These are phyloP conservation scores for Macaria notata DNA, from an alignment of 2,888 invertebrate species.

Conservation along the genomic window DNA sequence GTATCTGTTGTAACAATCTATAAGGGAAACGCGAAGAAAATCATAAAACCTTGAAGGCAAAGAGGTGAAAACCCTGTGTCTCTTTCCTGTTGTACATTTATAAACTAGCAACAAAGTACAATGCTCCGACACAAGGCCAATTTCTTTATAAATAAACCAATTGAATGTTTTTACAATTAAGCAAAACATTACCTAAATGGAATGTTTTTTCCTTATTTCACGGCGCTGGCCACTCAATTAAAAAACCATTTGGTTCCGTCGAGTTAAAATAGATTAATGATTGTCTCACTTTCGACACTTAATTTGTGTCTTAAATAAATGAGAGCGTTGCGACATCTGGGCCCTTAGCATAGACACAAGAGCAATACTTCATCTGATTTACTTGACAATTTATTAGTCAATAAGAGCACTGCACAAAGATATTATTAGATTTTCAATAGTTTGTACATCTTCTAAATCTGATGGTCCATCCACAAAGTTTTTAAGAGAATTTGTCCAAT, in stretches of 20 bases:
- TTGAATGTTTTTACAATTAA: conserved; percentile 11
- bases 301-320: conserved; percentile 27
- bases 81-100: background rate
- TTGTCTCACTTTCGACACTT: conserved; percentile 31
- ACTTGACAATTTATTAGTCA: too few relatives aligned
- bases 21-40: background rate
- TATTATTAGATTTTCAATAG: too few relatives aligned
- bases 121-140: conserved; percentile 15
- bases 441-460: too few relatives aligned
- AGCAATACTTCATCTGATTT: too few relatives aligned
- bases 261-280: conserved; percentile 56
- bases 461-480: too few relatives aligned
- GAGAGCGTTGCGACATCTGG: conserved; percentile 27
- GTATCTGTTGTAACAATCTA: too few relatives aligned
- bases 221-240: conserved; percentile 54
- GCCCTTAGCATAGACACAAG: too few relatives aligned
- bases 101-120: conserved; percentile 7
- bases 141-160: conserved; percentile 22
- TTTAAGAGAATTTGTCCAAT: too few relatives aligned
- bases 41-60: conserved; percentile 14
- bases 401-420: too few relatives aligned
- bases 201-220: conserved; percentile 53
- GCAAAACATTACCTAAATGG: conserved; percentile 24
- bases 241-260: conserved; percentile 53
- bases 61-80: conserved; percentile 10